Percentiles rank a stretch among this genome's conserved stretches.
Conservation (phyloP, 2,797 vertebrate genomes). For the Eremophila alpestris region DNA sequence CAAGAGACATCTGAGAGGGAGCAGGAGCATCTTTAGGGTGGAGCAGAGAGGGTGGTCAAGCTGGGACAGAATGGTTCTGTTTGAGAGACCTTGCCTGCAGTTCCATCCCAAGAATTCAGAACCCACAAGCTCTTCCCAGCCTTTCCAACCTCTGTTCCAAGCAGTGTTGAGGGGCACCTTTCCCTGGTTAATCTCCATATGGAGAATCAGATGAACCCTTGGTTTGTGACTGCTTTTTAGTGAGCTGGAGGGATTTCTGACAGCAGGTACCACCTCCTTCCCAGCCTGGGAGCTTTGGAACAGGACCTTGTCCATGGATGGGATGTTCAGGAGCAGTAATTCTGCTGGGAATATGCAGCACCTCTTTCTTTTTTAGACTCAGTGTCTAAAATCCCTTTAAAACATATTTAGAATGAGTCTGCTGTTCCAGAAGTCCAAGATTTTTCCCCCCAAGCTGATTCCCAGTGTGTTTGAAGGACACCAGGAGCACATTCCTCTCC, state of each 20-base stretch:
- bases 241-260: slow-evolving; percentile 52
- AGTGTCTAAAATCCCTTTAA: neutral
- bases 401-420: neutral
- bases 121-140: slow-evolving; percentile 35
- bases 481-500: neutral
- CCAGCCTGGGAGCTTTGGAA: neutral
- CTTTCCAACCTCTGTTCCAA: neutral
- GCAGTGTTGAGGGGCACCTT: neutral
- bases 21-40: neutral
- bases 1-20: neutral
- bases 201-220: slow-evolving; percentile 57
- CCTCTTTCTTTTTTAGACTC: neutral
- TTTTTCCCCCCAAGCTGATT: neutral
- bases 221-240: slow-evolving; percentile 13
- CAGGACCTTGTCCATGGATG: neutral
- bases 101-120: neutral
- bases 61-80: neutral
- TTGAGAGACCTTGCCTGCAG: neutral
- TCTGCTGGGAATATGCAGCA: neutral
- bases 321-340: neutral
- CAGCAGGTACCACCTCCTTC: neutral
- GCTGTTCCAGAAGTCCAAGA: neutral
- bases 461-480: neutral
- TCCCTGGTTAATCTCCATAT: slow-evolving; percentile 26
- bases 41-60: neutral